Conservation (phyloP, 2,888 invertebrate species). For the Endotricha flammealis region DNA sequence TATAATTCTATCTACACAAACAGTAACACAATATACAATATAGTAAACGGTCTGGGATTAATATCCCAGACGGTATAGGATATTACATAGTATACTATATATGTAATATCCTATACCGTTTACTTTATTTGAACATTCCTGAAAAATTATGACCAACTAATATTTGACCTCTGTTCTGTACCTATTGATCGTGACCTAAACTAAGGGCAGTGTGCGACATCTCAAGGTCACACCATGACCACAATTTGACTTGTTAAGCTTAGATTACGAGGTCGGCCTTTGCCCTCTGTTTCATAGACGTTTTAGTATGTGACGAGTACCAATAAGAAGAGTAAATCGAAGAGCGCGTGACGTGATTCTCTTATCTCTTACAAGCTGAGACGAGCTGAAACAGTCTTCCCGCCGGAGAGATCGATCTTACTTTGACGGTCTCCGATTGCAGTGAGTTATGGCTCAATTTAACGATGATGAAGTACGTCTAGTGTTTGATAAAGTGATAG, state of each 20-base stretch:
- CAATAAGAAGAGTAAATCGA: no score
- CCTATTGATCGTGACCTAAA: conserved; percentile 10
- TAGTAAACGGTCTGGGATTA: no score
- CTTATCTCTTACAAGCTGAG: no score
- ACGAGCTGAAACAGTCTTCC: background rate
- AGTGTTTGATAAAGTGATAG: background rate
- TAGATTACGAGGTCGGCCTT: background rate
- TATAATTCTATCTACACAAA: no score
- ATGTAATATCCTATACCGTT: no score
- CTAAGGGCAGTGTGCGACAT: conserved; percentile 17
- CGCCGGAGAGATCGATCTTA: background rate
- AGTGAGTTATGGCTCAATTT: background rate
- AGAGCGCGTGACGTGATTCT: background rate
- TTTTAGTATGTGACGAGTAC: no score
- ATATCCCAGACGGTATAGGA: no score
- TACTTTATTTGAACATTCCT: no score
- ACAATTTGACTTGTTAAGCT: background rate
- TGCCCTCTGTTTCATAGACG: background rate
- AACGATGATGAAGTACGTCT: background rate
- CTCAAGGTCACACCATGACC: conserved; percentile 13
- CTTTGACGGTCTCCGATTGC: background rate
- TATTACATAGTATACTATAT: no score
- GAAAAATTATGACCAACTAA: no score
- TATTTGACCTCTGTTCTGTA: no score
- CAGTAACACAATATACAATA: no score